phyloP scores from a whole-genome alignment of 2,113 vertebrate genomes.

The Procavia capensis region DNA sequence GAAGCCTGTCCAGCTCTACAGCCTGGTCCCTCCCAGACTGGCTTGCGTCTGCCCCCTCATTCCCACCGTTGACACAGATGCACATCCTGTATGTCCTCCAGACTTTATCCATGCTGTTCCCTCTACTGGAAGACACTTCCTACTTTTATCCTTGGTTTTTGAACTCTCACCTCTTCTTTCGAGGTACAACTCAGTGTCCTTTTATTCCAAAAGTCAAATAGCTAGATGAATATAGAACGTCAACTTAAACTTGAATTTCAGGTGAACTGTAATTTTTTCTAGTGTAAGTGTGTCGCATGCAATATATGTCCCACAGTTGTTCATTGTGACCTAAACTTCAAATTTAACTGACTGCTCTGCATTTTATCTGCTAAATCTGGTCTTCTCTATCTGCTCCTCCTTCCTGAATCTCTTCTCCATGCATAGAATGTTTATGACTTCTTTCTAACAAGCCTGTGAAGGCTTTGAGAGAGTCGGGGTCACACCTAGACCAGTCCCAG shows the following conservation, averaged over 20 bases:
- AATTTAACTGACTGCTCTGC: background rate
- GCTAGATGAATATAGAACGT: background rate
- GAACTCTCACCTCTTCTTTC: background rate
- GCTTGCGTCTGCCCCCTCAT: background rate
- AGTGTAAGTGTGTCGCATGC: background rate
- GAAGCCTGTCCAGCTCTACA: background rate
- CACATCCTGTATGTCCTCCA: accelerated
- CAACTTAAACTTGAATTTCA: background rate
- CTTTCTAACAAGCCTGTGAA: background rate
- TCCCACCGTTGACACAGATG: background rate
- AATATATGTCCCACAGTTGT: background rate
- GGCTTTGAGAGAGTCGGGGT: background rate
- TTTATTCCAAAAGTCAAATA: background rate
- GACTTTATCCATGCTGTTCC: background rate
- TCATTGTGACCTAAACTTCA: background rate
- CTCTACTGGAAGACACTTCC: no score
- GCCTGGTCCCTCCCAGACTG: accelerated
- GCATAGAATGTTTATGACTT: background rate
- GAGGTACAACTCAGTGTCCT: background rate
- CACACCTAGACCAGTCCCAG: background rate
- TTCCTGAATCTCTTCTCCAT: background rate
- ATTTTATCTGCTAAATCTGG: background rate
- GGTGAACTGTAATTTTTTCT: background rate
- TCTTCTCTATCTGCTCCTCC: background rate
- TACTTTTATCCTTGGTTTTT: accelerated